Evolutionary conservation across 2,797 vertebrate species (phyloP).

Genomic region (Tapera naevia): DNA sequence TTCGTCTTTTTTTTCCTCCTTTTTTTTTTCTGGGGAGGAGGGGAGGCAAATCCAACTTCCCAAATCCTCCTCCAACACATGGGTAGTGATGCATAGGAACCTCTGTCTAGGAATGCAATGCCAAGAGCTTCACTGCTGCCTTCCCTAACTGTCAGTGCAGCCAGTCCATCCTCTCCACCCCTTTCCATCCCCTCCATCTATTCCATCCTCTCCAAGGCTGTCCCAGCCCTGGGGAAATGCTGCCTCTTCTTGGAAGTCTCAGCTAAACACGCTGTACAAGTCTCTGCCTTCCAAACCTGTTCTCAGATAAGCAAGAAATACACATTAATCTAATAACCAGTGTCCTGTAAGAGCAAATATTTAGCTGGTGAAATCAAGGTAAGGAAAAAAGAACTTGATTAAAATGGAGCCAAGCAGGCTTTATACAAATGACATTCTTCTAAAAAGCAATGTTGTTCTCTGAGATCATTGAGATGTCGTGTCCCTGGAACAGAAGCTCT

Average conservation of each 20-base stretch:
- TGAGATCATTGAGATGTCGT: rapidly evolving
- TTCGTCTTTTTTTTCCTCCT: background rate
- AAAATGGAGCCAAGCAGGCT: background rate
- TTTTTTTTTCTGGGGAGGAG: background rate
- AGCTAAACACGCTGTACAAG: rapidly evolving
- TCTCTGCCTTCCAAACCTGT: background rate
- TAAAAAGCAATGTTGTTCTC: background rate
- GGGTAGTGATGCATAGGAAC: rapidly evolving
- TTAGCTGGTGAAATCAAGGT: background rate
- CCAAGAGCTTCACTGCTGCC: background rate
- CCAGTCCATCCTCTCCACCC: too few species aligned
- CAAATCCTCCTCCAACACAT: background rate
- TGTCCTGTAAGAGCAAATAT: constrained; percentile 6
- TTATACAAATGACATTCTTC: background rate
- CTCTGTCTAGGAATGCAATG: background rate
- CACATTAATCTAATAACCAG: background rate
- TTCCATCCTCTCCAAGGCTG: background rate
- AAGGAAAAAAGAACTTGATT: background rate
- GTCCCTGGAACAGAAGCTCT: background rate
- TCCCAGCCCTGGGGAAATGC: background rate
- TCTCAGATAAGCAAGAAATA: background rate
- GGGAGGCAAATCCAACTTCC: background rate
- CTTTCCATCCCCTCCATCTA: background rate
- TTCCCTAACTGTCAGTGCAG: background rate
- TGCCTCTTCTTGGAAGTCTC: background rate